A percentile compares a stretch with the other conserved stretches of the same genome.
phyloP scores from a whole-genome alignment of 2,797 vertebrate genomes.

The Loris lydekkerianus region DNA sequence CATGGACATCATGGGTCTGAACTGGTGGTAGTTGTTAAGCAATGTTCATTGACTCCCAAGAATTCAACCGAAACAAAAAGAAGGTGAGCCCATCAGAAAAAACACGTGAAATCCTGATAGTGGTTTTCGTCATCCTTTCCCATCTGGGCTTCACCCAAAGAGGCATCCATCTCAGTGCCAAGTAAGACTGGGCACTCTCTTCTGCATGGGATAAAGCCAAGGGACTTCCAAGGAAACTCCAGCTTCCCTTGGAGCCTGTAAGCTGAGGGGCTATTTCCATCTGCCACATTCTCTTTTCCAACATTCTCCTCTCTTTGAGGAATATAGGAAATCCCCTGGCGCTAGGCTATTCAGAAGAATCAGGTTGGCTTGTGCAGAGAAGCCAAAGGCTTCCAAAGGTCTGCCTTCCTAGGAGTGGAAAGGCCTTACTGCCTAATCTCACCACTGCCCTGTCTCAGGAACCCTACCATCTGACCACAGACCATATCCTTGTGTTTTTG shows the following conservation, averaged over 20 bases:
- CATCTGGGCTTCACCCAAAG: conserved; percentile 55
- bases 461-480: background rate
- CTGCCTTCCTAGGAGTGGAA: background rate
- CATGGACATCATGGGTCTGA: background rate
- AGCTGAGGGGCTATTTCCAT: conserved; percentile 77
- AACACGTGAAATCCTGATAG: background rate
- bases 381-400: background rate
- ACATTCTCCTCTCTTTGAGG: conserved; percentile 60
- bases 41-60: background rate
- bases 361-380: conserved; percentile 23
- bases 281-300: conserved; percentile 68
- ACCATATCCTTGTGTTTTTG: background rate
- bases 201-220: conserved; percentile 74
- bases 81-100: background rate
- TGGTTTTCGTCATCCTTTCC: conserved; percentile 7
- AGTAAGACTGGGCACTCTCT: conserved; percentile 72
- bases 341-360: conserved; percentile 39
- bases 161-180: conserved; percentile 67
- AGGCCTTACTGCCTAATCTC: background rate
- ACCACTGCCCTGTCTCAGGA: background rate
- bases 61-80: background rate
- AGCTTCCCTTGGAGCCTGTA: conserved; percentile 65
- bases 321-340: conserved; percentile 65
- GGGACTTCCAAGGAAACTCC: conserved; percentile 72
- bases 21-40: background rate